phyloP scores from a whole-genome alignment of 2,797 vertebrate genomes.

The Periophthalmus magnuspinnatus region DNA sequence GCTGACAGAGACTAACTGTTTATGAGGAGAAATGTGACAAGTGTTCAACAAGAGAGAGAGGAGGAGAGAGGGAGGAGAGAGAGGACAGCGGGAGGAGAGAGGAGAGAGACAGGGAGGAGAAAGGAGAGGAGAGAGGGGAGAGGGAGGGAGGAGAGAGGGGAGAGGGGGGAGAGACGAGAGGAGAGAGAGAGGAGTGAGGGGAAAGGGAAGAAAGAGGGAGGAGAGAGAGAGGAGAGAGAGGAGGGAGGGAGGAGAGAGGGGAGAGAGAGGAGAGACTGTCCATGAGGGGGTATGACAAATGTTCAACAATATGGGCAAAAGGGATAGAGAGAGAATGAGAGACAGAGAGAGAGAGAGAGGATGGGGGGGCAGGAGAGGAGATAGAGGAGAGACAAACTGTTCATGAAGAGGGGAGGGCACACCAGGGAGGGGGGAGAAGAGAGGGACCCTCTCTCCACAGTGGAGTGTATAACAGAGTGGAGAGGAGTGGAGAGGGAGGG shows the following conservation, averaged over 20 bases:
- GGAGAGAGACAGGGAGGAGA: too few relatives aligned
- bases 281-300: too few relatives aligned
- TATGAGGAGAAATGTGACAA: slow-evolving; percentile 31
- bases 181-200: neutral
- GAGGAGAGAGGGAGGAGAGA: neutral
- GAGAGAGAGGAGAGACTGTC: neutral
- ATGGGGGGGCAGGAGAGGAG: too few relatives aligned
- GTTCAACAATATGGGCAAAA: too few relatives aligned
- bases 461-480: neutral
- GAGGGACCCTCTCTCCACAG: neutral
- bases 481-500: neutral
- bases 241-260: too few relatives aligned
- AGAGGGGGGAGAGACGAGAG: too few relatives aligned
- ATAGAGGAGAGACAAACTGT: neutral
- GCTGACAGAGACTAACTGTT: slow-evolving; percentile 43
- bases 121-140: too few relatives aligned
- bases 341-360: neutral
- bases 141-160: too few relatives aligned
- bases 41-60: slow-evolving; percentile 11
- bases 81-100: too few relatives aligned
- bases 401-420: too few relatives aligned
- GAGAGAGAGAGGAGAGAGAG: too few relatives aligned
- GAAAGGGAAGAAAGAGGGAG: too few relatives aligned
- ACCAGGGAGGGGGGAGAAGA: neutral
- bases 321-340: neutral